Percentiles rank a stretch among this genome's conserved stretches.
phyloP scores from a whole-genome alignment of 2,797 vertebrate species.

The Karalla daura region DNA sequence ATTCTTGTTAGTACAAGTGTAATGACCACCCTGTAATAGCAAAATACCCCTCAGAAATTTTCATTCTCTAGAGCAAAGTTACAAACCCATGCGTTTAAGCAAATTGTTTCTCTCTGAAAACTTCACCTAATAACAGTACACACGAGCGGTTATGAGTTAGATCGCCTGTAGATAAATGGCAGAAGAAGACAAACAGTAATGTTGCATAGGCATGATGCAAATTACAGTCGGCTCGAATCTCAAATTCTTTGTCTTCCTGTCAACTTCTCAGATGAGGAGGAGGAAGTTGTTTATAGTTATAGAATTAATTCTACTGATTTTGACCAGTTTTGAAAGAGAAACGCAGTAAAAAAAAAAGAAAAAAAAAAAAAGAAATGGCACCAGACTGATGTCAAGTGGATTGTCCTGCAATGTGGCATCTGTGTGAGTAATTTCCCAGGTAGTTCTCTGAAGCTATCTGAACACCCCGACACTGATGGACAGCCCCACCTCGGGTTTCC shows the following conservation, averaged over 20 bases:
- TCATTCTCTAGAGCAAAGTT: no score
- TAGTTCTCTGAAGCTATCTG: slow-evolving; percentile 69
- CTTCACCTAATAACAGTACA: no score
- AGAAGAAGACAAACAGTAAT: slow-evolving; percentile 1
- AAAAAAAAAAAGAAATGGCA: slow-evolving; percentile 27
- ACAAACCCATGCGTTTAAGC: background rate
- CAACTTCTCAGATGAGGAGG: background rate
- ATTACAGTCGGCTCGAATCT: slow-evolving; percentile 27
- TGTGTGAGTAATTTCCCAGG: background rate
- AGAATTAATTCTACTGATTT: background rate
- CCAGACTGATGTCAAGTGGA: slow-evolving; percentile 36
- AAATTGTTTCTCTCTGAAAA: no score
- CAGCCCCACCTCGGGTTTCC: slow-evolving; percentile 85
- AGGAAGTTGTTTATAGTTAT: background rate
- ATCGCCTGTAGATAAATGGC: background rate
- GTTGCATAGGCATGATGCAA: slow-evolving; percentile 34
- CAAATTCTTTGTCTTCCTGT: slow-evolving; percentile 5
- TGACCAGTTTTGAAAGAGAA: background rate
- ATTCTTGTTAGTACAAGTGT: slow-evolving; percentile 4
- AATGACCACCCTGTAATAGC: background rate
- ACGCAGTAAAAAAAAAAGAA: background rate
- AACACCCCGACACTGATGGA: slow-evolving; percentile 86
- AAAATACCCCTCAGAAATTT: background rate
- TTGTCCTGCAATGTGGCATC: slow-evolving; percentile 55
- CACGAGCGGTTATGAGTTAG: background rate